Base-by-base conservation (phyloP, 1,140 invertebrate species). In the Aphaenogaster ashmeadi region DNA sequence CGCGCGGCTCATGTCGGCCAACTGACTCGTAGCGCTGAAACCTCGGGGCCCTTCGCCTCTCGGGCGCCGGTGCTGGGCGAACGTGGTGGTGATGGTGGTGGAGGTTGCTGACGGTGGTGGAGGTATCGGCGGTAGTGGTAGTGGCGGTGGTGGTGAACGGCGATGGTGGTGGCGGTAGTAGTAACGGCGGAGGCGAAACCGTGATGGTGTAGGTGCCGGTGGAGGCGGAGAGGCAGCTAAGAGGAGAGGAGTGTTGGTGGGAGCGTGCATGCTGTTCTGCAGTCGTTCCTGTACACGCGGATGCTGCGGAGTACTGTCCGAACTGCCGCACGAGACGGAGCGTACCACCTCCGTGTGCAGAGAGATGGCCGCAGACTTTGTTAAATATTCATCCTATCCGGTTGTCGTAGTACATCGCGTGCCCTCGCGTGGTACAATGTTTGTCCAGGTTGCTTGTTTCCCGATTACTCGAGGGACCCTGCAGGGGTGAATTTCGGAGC, bases 1-100 rank as follows among this genome's bases (percentile, higher is more conserved):
- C 91, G 91, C 90, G 91, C 92, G 91, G 90, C 92, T 93, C 92
- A 88, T 92, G 92, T 92, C 92, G 89, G 92, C 92, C 92, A 92
- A 93, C 92, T 93, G 92, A 92, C 92, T 92, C 84, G 74, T 67
- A 89, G 74, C 81, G 88, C 50, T 41, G 85, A 89, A 91, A 90
- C 85, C 80, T 91, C 89, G 88, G 84, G 87, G 88, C 84, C 86
- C 92, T 89, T 92, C 88, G 92, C 81, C 87, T 92, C 89, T 92
- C 83, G 92, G 88, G 91, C 92, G 91, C 91, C 92, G 88, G 84
- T 88, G 89, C 86, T 92, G 78, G 80, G 41, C 64, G 91, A 62
- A 41, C 79, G 79, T 83, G 74, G 71, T 85, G 67, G 88, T 69
- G 79, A 86, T 87, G 66, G 80, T 80, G 75, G 86, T 80, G 86